phyloP scores from a whole-genome alignment of 2,888 invertebrate species.

The Eristalis tenax region DNA sequence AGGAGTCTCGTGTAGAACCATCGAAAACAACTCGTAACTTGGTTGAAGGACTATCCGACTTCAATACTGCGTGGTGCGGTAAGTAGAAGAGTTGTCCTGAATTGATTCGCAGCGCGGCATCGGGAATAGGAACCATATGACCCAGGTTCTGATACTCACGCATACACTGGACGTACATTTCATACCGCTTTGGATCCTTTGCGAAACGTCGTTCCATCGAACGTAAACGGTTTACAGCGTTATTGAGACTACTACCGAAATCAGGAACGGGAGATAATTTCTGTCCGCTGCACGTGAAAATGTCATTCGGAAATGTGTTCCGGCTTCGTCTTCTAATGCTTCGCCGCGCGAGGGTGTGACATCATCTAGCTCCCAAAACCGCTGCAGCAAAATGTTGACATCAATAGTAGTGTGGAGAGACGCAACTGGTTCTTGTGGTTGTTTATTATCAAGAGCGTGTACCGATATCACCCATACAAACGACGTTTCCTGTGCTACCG shows the following conservation, averaged over 20 bases:
- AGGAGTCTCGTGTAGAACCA: too few relatives aligned
- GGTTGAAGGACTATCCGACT: too few relatives aligned
- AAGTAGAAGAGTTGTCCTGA: not conserved
- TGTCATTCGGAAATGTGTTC: not conserved
- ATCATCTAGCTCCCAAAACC: not conserved
- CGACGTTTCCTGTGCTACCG: not conserved
- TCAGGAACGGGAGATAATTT: not conserved
- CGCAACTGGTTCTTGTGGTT: not conserved
- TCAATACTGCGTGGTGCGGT: too few relatives aligned
- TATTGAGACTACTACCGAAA: not conserved
- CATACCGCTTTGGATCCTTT: too few relatives aligned
- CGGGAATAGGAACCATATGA: too few relatives aligned
- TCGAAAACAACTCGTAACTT: too few relatives aligned
- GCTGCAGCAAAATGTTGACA: not conserved
- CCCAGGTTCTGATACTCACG: too few relatives aligned
- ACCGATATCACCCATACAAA: constrained; percentile 10
- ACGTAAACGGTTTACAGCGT: too few relatives aligned
- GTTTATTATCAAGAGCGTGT: not conserved
- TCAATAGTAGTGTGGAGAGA: not conserved
- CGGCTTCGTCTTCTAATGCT: not conserved
- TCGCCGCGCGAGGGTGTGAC: not conserved
- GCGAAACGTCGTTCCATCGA: too few relatives aligned
- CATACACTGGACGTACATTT: too few relatives aligned
- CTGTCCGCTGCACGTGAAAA: not conserved
- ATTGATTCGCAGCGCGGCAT: too few relatives aligned